These are phyloP conservation scores for Chironomus tentans DNA, from an alignment of 2,888 invertebrate species.

Conservation along the genomic window DNA sequence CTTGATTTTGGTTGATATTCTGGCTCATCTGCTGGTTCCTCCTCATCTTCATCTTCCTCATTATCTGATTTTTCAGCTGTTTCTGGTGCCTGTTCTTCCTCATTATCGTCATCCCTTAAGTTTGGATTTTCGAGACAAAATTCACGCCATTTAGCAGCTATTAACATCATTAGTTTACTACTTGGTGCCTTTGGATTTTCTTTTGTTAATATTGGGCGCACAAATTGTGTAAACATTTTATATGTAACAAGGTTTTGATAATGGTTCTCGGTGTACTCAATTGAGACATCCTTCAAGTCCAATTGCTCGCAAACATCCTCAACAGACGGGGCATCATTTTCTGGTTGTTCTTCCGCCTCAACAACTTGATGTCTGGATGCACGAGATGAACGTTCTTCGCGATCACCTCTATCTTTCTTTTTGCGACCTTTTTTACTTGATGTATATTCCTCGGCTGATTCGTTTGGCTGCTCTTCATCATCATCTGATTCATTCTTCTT, in stretches of 20 bases:
- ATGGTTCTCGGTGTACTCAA: slow-evolving; percentile 85
- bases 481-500: slow-evolving; percentile 81
- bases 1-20: slow-evolving; percentile 30
- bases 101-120: slow-evolving; percentile 42
- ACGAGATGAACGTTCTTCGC: slow-evolving; percentile 44
- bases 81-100: slow-evolving; percentile 30
- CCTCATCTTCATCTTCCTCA: slow-evolving; percentile 29
- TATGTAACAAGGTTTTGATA: slow-evolving; percentile 84
- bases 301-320: slow-evolving; percentile 90
- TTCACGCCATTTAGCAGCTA: slow-evolving; percentile 96
- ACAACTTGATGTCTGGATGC: slow-evolving; percentile 34
- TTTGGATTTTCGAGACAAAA: slow-evolving; percentile 80
- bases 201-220: slow-evolving; percentile 81
- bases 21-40: neutral
- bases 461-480: slow-evolving; percentile 42
- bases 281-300: slow-evolving; percentile 78
- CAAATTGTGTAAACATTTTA: slow-evolving; percentile 89
- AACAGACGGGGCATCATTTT: slow-evolving; percentile 63
- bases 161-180: slow-evolving; percentile 90
- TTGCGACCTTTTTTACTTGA: slow-evolving; percentile 34
- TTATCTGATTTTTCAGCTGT: slow-evolving; percentile 33
- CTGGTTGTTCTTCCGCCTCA: slow-evolving; percentile 45
- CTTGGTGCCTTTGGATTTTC: slow-evolving; percentile 88
- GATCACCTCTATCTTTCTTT: slow-evolving; percentile 40
- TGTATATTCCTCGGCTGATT: slow-evolving; percentile 43